Evolutionary conservation across 2,113 vertebrate genomes (phyloP).

Genomic region (Dicaeum eximium): DNA sequence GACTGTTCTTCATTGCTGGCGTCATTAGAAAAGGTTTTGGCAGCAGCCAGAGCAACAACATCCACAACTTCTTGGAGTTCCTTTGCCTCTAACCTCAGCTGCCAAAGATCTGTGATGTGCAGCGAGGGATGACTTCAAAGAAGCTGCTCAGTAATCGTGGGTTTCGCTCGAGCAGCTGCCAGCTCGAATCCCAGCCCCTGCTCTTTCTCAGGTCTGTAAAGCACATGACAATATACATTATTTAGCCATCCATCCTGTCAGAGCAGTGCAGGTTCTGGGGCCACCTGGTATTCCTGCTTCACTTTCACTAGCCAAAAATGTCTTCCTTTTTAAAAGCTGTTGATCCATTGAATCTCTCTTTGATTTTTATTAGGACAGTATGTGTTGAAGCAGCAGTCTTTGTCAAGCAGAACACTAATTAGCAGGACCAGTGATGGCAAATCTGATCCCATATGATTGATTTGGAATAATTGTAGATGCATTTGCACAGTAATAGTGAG

Average conservation of each 20-base stretch:
- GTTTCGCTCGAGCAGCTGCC: background rate
- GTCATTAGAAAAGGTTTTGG: background rate
- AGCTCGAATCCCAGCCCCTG: background rate
- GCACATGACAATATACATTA: background rate
- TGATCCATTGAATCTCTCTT: background rate
- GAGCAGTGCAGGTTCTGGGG: background rate
- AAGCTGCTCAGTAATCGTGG: background rate
- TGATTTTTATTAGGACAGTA: background rate
- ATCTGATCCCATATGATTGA: background rate
- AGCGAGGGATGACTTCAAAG: background rate
- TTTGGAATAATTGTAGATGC: slow-evolving; percentile 3
- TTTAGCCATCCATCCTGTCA: background rate
- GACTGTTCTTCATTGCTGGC: background rate
- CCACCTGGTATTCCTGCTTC: background rate
- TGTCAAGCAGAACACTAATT: background rate
- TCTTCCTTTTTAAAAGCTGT: background rate
- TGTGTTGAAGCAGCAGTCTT: background rate
- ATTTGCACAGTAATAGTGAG: background rate
- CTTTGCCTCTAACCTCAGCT: background rate
- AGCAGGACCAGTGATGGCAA: background rate
- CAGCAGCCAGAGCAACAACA: background rate
- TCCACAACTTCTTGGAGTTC: background rate
- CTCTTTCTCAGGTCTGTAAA: background rate
- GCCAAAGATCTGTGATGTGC: background rate
- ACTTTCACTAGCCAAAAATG: background rate